Conservation (phyloP, 2,797 vertebrate species). For the Lophotriccus pileatus region DNA sequence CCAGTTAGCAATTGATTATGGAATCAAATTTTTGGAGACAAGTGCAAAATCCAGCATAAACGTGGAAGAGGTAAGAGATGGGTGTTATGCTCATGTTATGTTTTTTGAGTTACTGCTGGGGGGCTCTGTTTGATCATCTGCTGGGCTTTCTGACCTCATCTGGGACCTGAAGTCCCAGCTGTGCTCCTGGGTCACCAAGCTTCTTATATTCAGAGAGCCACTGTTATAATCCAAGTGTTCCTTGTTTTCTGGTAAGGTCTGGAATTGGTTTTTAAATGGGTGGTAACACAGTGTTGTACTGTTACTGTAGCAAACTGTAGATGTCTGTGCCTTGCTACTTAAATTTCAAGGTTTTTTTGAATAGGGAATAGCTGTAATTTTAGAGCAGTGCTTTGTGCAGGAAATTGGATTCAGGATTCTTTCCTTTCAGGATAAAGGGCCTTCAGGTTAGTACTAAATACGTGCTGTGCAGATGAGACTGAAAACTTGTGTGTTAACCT, state of each 20-base stretch:
- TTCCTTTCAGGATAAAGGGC: background rate
- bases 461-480: background rate
- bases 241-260: background rate
- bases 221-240: background rate
- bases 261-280: background rate
- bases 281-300: background rate
- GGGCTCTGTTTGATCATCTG: background rate
- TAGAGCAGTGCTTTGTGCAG: background rate
- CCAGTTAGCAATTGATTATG: slow-evolving; percentile 97
- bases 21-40: slow-evolving; percentile 98
- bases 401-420: background rate
- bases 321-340: background rate
- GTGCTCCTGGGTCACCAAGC: background rate
- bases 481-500: background rate
- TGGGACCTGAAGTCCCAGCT: background rate
- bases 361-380: background rate
- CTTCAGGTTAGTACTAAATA: background rate
- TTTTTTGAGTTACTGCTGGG: background rate
- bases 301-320: background rate
- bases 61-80: slow-evolving; percentile 90
- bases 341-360: background rate
- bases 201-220: background rate
- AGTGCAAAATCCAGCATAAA: slow-evolving; percentile 97
- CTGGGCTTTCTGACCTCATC: background rate
- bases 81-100: background rate